Evolutionary conservation across 2,888 invertebrate genomes (phyloP).

Genomic region (Agrochola circellaris): DNA sequence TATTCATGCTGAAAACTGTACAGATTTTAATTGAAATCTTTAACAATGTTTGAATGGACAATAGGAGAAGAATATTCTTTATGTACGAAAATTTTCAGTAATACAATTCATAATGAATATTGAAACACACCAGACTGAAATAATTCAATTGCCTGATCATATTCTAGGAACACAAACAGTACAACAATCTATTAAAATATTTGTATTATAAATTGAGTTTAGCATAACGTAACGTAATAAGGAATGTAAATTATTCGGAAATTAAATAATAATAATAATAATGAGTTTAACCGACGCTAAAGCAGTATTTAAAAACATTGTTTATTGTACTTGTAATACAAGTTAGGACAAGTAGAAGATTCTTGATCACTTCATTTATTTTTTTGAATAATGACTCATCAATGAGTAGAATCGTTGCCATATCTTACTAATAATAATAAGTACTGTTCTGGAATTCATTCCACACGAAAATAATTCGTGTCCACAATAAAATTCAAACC

Average conservation of each 20-base stretch:
- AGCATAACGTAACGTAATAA: too few relatives aligned
- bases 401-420: neutral
- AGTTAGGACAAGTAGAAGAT: neutral
- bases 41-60: neutral
- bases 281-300: neutral
- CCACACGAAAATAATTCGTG: neutral
- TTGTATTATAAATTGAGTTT: neutral
- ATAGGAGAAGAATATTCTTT: too few relatives aligned
- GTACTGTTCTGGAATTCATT: neutral
- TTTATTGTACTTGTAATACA: neutral
- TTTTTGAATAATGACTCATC: neutral
- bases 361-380: neutral
- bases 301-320: neutral
- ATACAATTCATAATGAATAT: neutral
- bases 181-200: slow-evolving; percentile 1
- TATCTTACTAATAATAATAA: neutral
- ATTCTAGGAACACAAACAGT: slow-evolving; percentile 5
- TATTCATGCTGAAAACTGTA: neutral
- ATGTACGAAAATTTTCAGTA: too few relatives aligned
- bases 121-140: slow-evolving; percentile 9
- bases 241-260: neutral
- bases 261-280: neutral
- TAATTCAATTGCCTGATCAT: neutral
- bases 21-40: neutral
- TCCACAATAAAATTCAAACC: neutral